Base-by-base conservation (phyloP, 1,140 invertebrate genomes). In the Drosophila pectinifera region DNA sequence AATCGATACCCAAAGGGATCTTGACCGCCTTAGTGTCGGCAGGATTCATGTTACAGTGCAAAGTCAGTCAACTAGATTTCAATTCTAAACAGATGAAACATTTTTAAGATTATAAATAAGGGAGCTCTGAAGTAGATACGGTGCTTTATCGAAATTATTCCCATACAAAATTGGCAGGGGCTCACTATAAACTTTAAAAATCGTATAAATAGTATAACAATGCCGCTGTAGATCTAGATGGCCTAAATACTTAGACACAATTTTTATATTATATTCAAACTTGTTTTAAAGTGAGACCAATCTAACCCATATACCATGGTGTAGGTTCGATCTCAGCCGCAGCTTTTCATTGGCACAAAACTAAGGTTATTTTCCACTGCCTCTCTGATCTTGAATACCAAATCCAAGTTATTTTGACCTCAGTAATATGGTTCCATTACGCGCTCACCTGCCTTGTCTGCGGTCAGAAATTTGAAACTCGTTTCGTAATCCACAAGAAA, bases 351-450 rank as follows among this genome's bases (percentile, higher is more conserved):
- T 74, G 34, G 31, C 39, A 31, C 20, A 28, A 13, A 41, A 4
- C 34, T 54, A 49, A 58, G 69, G 83, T 86, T 79, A 51, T 88
- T 82, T 86, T 86, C 83, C 83, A 88, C 34, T 45, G 62, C 69
- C 54, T 48, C 75, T 56, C 22, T 56, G 41, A 53, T 61, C 62
- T 73, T 76, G 76, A 77, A 65, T 58, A 80, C 65, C n/a, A 28
- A 68, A 57, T 58, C 43, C 28, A 73, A 80, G 72, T 64, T 76
- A 42, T 73, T 69, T 54, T 67, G 75, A 86, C 83, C 83, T 86
- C 57, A 89, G 70, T 68, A 58, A 67, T 48, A 61, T 55, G 67
- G 59, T 88, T 88, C 64, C 69, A 78, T 85, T 85, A 88, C 73
- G 49, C 28, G 49, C 28, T 55, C 43, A 39, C 58, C 48, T 54